Evolutionary conservation across 2,113 vertebrate species (phyloP).

Genomic region (Heteronetta atricapilla): DNA sequence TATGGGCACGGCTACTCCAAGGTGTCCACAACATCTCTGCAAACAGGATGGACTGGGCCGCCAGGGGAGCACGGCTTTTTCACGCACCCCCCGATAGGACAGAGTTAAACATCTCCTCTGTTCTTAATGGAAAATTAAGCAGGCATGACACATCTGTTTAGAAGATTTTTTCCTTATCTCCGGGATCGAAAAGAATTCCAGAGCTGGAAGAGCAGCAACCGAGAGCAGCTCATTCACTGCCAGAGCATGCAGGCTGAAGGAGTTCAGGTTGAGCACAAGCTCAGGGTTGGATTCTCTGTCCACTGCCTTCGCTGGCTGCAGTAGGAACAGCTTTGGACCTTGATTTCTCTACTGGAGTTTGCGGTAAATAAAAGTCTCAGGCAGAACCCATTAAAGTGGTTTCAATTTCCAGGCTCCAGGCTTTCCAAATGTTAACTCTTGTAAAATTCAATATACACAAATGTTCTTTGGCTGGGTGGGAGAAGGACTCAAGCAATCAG

Average conservation of each 20-base stretch:
- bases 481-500: background rate
- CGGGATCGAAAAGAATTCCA: conserved; percentile 58
- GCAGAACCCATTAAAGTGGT: background rate
- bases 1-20: background rate
- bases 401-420: background rate
- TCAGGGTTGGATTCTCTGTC: background rate
- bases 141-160: conserved; percentile 65
- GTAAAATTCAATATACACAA: background rate
- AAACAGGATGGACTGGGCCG: background rate
- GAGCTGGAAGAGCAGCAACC: conserved; percentile 24
- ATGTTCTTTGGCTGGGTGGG: background rate
- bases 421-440: background rate
- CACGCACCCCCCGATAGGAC: background rate
- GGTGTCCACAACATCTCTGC: background rate
- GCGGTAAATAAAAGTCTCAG: conserved; percentile 29
- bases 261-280: conserved; percentile 41
- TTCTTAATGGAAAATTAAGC: conserved; percentile 52
- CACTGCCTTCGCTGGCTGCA: background rate
- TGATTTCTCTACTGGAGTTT: background rate
- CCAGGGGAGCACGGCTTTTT: background rate
- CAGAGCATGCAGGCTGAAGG: background rate
- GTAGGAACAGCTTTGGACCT: background rate
- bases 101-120: conserved; percentile 50
- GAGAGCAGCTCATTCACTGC: conserved; percentile 45
- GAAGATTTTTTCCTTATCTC: conserved; percentile 58